phyloP scores from a whole-genome alignment of 1,140 invertebrate species.

The Heliothis subflexa region DNA sequence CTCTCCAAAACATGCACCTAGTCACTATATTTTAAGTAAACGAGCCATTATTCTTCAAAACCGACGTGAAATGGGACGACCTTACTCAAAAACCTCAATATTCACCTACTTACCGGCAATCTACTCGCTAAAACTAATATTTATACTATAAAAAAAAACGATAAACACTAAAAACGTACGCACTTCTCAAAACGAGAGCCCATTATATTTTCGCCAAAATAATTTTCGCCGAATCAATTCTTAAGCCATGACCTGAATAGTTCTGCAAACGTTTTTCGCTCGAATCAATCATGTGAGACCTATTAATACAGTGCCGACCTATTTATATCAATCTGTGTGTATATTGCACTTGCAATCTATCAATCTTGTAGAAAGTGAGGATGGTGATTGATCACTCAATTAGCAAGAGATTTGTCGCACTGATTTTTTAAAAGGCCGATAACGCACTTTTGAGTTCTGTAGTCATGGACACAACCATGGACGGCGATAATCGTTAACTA shows the following conservation, averaged over 20 bases:
- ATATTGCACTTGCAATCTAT: neutral
- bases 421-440: too few species aligned
- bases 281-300: constrained; percentile 18
- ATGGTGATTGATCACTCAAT: neutral
- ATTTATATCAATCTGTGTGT: constrained; percentile 25
- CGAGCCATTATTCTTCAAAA: neutral
- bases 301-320: constrained; percentile 7
- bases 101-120: too few species aligned
- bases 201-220: neutral
- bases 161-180: neutral
- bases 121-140: neutral
- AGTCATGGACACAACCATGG: too few species aligned
- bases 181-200: neutral
- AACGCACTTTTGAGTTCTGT: neutral
- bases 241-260: constrained; percentile 13
- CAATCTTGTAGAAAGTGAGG: neutral
- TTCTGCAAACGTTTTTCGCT: constrained; percentile 20
- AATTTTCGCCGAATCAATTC: constrained; percentile 25
- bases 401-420: neutral
- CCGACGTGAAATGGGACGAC: neutral
- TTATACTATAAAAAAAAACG: neutral
- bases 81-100: neutral
- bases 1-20: neutral
- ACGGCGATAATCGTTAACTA: too few species aligned
- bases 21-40: neutral